Evolutionary conservation across 2,113 vertebrate species (phyloP).

Genomic region (Cyphomyrus discorhynchus): DNA sequence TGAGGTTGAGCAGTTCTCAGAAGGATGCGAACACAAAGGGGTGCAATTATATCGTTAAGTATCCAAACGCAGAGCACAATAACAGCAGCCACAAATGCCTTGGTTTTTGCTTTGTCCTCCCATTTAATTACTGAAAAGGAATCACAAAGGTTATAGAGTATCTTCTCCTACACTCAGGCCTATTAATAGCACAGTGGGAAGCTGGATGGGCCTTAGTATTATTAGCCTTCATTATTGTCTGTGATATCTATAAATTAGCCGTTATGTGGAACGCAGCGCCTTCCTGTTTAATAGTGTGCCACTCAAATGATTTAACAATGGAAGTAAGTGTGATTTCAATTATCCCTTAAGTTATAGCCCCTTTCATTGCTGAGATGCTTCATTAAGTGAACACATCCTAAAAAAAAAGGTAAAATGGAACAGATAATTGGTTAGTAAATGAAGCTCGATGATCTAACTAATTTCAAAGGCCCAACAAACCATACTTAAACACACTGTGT

Average conservation of each 20-base stretch:
- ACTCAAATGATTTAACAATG: constrained; percentile 4
- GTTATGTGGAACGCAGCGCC: not conserved
- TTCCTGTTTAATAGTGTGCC: not conserved
- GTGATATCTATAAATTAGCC: constrained; percentile 1
- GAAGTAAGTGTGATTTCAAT: not conserved
- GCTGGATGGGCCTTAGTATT: not conserved
- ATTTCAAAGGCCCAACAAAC: not conserved
- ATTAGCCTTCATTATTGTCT: not conserved
- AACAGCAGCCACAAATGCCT: not conserved
- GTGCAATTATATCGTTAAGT: not conserved
- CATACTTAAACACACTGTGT: not conserved
- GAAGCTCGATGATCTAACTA: not conserved
- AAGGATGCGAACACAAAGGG: not conserved
- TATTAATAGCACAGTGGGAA: not conserved
- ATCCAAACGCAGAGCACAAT: not conserved
- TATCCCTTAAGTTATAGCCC: not conserved
- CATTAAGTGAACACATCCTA: not conserved
- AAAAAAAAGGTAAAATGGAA: not conserved
- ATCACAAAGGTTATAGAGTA: not conserved
- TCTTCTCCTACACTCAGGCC: not conserved
- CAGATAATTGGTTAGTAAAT: constrained; percentile 14
- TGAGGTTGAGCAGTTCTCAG: not conserved
- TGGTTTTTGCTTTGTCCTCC: not conserved
- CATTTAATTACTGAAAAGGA: not conserved
- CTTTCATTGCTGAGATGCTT: not conserved